Evolutionary conservation across 2,888 invertebrate genomes (phyloP).

Genomic region (Neelides folsomi): DNA sequence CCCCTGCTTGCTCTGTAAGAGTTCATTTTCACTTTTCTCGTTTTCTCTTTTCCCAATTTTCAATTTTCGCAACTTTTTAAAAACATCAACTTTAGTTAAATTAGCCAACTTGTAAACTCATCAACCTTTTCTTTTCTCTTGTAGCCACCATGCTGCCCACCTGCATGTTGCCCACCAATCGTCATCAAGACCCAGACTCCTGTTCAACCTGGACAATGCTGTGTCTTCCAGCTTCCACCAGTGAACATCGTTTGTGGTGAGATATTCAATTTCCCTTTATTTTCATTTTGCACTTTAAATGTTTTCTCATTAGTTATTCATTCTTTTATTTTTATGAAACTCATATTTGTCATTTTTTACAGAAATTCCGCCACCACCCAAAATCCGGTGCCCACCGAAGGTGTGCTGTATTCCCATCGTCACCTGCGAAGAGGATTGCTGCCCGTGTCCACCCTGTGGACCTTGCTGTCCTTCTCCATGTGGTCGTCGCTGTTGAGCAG

Average conservation of each 20-base stretch:
- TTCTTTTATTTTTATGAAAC: background rate
- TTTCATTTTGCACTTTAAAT: background rate
- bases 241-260: slow-evolving; percentile 24
- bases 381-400: slow-evolving; percentile 29
- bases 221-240: slow-evolving; percentile 32
- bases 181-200: slow-evolving; percentile 29
- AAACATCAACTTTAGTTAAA: too few relatives aligned
- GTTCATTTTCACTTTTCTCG: too few relatives aligned
- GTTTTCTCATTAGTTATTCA: background rate
- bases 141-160: slow-evolving; percentile 22
- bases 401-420: slow-evolving; percentile 33
- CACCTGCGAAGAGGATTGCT: slow-evolving; percentile 29
- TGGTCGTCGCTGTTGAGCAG: slow-evolving; percentile 5
- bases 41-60: too few relatives aligned
- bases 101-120: too few relatives aligned
- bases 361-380: slow-evolving; percentile 32
- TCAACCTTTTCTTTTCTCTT: too few relatives aligned
- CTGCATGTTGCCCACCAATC: slow-evolving; percentile 27
- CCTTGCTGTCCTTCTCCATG: slow-evolving; percentile 11
- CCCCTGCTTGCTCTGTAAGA: too few relatives aligned
- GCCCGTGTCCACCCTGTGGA: slow-evolving; percentile 8
- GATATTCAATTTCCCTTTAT: background rate
- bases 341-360: slow-evolving; percentile 11
- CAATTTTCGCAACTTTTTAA: too few relatives aligned
- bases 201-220: slow-evolving; percentile 31